Evolutionary conservation across 1,140 invertebrate genomes (phyloP).

Genomic region (Drosophila nigrodunni): DNA sequence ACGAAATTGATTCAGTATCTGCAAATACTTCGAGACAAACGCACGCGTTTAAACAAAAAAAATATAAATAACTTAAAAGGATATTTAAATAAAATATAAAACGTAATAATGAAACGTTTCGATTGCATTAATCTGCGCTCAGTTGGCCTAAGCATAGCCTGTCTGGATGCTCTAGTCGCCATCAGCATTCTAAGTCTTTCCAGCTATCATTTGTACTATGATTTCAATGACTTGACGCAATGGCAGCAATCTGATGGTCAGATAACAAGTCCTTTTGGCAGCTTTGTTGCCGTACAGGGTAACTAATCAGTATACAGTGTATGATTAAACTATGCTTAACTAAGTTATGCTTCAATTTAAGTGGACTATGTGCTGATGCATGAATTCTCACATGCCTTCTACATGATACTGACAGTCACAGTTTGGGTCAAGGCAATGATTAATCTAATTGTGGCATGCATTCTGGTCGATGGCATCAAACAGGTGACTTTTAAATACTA

Average conservation of each 20-base stretch:
- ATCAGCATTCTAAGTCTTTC: conserved; percentile 58
- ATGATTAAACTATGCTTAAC: background rate
- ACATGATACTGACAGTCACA: conserved; percentile 76
- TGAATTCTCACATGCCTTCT: conserved; percentile 79
- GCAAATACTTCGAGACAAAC: conserved; percentile 50
- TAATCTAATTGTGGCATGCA: conserved; percentile 74
- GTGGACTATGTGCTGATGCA: conserved; percentile 77
- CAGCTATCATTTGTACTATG: conserved; percentile 72
- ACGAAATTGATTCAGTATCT: conserved; percentile 56
- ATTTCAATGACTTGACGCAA: conserved; percentile 66
- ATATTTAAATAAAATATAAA: conserved; percentile 11
- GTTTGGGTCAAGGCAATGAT: conserved; percentile 80
- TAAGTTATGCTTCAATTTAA: conserved; percentile 42
- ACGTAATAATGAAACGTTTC: conserved; percentile 73
- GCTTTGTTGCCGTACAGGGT: conserved; percentile 70
- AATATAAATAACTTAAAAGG: conserved; percentile 28
- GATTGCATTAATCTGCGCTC: conserved; percentile 71
- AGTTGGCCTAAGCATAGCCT: conserved; percentile 71
- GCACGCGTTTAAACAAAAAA: conserved; percentile 44
- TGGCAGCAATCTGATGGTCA: conserved; percentile 73
- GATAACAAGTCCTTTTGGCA: conserved; percentile 65
- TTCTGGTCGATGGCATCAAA: conserved; percentile 80
- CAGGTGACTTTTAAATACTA: conserved; percentile 51
- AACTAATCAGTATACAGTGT: background rate
- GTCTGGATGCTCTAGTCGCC: conserved; percentile 62